Evolutionary conservation across 2,888 invertebrate species (phyloP).

Genomic region (Azorinus chamasolen): DNA sequence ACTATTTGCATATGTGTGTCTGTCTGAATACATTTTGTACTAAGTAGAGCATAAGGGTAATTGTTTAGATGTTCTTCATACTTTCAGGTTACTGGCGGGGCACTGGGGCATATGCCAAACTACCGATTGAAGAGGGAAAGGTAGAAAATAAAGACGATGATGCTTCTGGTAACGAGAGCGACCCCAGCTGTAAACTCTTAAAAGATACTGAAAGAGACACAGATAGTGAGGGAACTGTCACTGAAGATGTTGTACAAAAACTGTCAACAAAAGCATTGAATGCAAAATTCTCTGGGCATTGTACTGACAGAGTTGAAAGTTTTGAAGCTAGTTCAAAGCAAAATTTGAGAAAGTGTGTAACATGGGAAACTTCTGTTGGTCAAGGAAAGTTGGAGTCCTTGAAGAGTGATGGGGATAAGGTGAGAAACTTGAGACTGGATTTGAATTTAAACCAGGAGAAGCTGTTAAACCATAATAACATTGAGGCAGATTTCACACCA

Average conservation of each 20-base stretch:
- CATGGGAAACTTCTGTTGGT: conserved; percentile 41
- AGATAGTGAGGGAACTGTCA: background rate
- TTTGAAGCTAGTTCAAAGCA: conserved; percentile 19
- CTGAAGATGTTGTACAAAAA: background rate
- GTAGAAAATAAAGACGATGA: conserved; percentile 6
- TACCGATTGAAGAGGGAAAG: conserved; percentile 51
- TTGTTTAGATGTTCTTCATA: background rate
- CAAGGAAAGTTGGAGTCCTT: conserved; percentile 6
- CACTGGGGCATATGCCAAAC: conserved; percentile 47
- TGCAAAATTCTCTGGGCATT: background rate
- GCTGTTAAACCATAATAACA: conserved; percentile 1
- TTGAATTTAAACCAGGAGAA: conserved; percentile 40
- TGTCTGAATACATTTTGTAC: no score
- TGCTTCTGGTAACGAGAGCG: conserved; percentile 4
- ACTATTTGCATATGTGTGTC: no score
- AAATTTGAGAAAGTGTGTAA: conserved; percentile 29
- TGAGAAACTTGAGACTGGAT: conserved; percentile 28
- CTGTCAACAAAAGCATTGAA: background rate
- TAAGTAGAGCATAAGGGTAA: background rate
- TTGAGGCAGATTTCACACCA: background rate
- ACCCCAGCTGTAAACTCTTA: background rate
- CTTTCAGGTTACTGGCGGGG: conserved; percentile 60
- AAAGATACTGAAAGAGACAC: conserved; percentile 6
- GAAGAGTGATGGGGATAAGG: conserved; percentile 9
- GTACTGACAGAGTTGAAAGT: conserved; percentile 18